Evolutionary conservation across 2,113 vertebrate genomes (phyloP).

Genomic region (Otolemur garnettii): DNA sequence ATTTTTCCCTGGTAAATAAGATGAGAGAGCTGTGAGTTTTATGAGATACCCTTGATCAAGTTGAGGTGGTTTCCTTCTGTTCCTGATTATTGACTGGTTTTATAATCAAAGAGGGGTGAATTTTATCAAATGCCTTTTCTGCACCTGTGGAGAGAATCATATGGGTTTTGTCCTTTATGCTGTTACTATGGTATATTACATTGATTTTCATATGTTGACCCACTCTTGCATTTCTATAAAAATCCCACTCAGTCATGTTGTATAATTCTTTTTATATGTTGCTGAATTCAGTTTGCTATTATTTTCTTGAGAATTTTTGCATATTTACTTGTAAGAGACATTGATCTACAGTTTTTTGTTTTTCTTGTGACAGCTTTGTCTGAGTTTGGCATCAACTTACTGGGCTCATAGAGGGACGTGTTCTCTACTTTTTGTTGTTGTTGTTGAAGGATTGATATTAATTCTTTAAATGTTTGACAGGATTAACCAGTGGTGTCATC

Average conservation of each 20-base stretch:
- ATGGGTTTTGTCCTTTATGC: background rate
- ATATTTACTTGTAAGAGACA: background rate
- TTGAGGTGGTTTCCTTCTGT: background rate
- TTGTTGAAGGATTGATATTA: background rate
- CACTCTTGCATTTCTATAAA: background rate
- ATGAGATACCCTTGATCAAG: background rate
- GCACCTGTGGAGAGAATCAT: background rate
- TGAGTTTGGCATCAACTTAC: background rate
- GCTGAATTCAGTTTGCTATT: background rate
- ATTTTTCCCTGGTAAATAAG: background rate
- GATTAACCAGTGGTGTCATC: background rate
- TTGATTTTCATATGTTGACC: background rate
- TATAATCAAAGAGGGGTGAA: background rate
- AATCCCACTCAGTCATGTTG: background rate
- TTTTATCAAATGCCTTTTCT: background rate
- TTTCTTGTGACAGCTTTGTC: background rate
- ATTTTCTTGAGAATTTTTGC: conserved; percentile 17
- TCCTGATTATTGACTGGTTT: background rate
- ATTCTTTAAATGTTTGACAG: background rate
- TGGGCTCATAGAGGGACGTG: background rate
- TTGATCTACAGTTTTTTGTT: background rate
- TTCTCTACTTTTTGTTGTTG: background rate
- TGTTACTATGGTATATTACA: background rate
- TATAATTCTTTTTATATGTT: background rate
- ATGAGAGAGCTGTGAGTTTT: background rate